Percentiles rank a stretch among this genome's conserved stretches.
Evolutionary conservation across 2,888 invertebrate species (phyloP).

Genomic region (Drosophila demipolita): DNA sequence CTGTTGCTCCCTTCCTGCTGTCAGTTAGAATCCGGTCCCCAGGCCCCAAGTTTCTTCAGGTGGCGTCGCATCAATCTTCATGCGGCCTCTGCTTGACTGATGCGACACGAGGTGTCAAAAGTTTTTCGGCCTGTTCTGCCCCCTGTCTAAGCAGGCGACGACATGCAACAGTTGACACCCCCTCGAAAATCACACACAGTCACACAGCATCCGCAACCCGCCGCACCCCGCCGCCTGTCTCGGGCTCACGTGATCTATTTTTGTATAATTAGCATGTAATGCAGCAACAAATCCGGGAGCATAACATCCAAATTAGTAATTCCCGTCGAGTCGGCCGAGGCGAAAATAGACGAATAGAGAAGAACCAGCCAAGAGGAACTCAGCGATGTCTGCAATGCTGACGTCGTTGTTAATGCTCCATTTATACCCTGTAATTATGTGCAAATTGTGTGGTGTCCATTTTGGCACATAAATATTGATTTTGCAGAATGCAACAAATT

Average conservation of each 20-base stretch:
- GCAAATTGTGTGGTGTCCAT: background rate
- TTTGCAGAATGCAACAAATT: background rate
- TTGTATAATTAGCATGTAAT: constrained; percentile 66
- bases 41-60: constrained; percentile 54
- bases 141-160: constrained; percentile 60
- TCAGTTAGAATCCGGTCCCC: constrained; percentile 6
- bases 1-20: constrained; percentile 55
- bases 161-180: constrained; percentile 66
- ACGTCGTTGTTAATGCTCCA: constrained; percentile 44
- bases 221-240: background rate
- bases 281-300: constrained; percentile 68
- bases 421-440: constrained; percentile 39
- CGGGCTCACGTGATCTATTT: constrained; percentile 61
- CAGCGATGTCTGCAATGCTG: constrained; percentile 54
- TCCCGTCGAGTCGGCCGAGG: constrained; percentile 42
- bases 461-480: background rate
- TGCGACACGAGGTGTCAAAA: constrained; percentile 65
- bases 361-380: constrained; percentile 43
- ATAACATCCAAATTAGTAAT: constrained; percentile 68
- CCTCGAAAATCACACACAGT: constrained; percentile 9
- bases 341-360: constrained; percentile 46
- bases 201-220: background rate
- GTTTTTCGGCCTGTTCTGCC: constrained; percentile 13
- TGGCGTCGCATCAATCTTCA: constrained; percentile 75
- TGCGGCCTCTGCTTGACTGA: constrained; percentile 53